Conservation (phyloP, 2,888 invertebrate species). For the Drosophila borborema region DNA sequence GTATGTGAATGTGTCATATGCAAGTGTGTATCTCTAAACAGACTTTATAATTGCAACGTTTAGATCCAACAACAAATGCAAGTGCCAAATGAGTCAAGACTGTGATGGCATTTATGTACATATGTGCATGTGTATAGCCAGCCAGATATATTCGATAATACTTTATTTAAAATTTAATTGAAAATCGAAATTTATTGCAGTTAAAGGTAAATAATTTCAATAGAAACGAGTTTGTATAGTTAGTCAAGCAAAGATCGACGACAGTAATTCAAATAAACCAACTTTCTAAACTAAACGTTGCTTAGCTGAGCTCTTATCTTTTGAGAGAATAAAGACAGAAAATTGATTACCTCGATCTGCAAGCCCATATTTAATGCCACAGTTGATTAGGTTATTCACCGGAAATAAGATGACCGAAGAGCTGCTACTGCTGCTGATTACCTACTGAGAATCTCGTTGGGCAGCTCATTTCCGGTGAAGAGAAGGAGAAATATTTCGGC, state of each 20-base stretch:
- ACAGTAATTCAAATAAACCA: neutral
- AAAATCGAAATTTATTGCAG: conserved; percentile 4
- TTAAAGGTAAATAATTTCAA: conserved; percentile 2
- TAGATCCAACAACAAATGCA: conserved; percentile 44
- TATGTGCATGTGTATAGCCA: conserved; percentile 22
- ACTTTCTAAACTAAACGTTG: neutral
- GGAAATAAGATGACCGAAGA: neutral
- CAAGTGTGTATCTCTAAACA: conserved; percentile 68
- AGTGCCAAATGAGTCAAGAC: conserved; percentile 54
- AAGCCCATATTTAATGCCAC: neutral
- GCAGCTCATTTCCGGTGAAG: neutral
- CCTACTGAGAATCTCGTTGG: too few species aligned
- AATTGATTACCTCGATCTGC: neutral
- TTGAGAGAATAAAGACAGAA: neutral
- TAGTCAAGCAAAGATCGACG: neutral
- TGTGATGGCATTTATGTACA: conserved; percentile 28
- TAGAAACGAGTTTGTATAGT: neutral
- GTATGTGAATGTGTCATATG: conserved; percentile 21
- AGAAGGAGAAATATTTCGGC: too few species aligned
- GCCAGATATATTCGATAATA: conserved; percentile 7
- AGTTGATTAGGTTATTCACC: neutral
- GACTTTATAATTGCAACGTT: conserved; percentile 64
- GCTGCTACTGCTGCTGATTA: too few species aligned
- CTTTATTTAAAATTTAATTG: conserved; percentile 12
- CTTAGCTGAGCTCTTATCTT: neutral